These are phyloP conservation scores for Hylyphantes graminicola DNA, from an alignment of 1,140 invertebrate genomes.

Conservation along the genomic window DNA sequence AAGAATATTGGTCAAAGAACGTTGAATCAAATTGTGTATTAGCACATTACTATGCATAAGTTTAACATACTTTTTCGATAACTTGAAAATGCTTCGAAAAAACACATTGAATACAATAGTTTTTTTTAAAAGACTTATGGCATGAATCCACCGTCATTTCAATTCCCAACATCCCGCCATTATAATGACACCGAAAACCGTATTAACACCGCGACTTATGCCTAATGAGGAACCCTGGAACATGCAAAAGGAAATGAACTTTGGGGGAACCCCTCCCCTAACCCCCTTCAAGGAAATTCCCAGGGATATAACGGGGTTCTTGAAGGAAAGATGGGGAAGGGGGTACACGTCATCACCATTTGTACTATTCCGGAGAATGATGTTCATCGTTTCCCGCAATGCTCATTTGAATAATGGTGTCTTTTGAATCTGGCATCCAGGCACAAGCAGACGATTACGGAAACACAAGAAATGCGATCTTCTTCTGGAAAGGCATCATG, in stretches of 20 bases:
- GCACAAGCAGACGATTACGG: conserved; percentile 6
- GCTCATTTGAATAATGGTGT: conserved; percentile 23
- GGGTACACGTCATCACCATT: conserved; percentile 16
- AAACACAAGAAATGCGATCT: conserved; percentile 19
- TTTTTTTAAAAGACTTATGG: too few relatives aligned
- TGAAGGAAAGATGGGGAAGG: not conserved
- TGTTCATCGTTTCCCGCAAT: conserved; percentile 4
- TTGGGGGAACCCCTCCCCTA: too few relatives aligned
- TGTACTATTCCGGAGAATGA: not conserved
- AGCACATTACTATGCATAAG: too few relatives aligned
- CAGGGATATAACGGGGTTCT: too few relatives aligned
- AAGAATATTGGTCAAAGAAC: too few relatives aligned
- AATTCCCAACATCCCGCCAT: not conserved
- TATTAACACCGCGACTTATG: conserved; percentile 30
- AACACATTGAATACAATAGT: too few relatives aligned
- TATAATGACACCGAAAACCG: not conserved
- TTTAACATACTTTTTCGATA: too few relatives aligned
- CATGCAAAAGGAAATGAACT: not conserved
- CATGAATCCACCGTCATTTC: too few relatives aligned
- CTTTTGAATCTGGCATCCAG: not conserved
- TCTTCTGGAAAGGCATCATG: not conserved
- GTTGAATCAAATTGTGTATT: too few relatives aligned
- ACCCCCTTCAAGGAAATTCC: too few relatives aligned
- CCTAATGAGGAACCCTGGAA: conserved; percentile 13
- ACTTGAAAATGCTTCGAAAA: too few relatives aligned